Evolutionary conservation across 2,888 invertebrate species (phyloP).

Genomic region (Ditylenchus weischeri): DNA sequence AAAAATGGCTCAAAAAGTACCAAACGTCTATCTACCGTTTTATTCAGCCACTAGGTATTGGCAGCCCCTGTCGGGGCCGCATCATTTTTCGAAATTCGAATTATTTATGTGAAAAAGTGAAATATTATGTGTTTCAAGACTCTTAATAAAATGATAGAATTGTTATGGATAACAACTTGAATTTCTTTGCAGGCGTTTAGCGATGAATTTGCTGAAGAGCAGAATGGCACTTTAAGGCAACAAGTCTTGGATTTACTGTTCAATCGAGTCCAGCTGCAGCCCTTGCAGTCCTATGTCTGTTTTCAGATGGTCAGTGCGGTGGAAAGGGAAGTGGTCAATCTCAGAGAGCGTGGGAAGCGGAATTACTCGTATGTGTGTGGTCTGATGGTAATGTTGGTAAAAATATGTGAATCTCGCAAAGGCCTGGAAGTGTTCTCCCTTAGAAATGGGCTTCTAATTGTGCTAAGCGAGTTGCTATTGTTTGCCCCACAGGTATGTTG

Average conservation of each 20-base stretch:
- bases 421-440: constrained; percentile 68
- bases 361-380: constrained; percentile 58
- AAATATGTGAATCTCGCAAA: constrained; percentile 65
- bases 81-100: too few species aligned
- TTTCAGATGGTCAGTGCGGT: constrained; percentile 54
- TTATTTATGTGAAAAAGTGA: too few species aligned
- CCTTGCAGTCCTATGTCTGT: constrained; percentile 56
- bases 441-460: constrained; percentile 40
- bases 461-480: constrained; percentile 51
- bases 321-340: constrained; percentile 49
- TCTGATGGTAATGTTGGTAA: constrained; percentile 49
- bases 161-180: too few species aligned
- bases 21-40: too few species aligned
- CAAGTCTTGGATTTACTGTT: constrained; percentile 57
- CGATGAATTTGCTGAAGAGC: constrained; percentile 51
- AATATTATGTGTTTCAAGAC: too few species aligned
- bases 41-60: too few species aligned
- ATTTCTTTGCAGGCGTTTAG: constrained; percentile 43
- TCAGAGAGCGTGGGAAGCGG: constrained; percentile 47
- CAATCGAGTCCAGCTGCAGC: constrained; percentile 55
- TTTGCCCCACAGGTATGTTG: constrained; percentile 48
- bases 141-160: too few species aligned
- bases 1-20: too few species aligned
- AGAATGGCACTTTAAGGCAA: constrained; percentile 48
- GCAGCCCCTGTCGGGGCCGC: too few species aligned